phyloP scores from a whole-genome alignment of 1,140 invertebrate species.

The Lethocerus indicus region DNA sequence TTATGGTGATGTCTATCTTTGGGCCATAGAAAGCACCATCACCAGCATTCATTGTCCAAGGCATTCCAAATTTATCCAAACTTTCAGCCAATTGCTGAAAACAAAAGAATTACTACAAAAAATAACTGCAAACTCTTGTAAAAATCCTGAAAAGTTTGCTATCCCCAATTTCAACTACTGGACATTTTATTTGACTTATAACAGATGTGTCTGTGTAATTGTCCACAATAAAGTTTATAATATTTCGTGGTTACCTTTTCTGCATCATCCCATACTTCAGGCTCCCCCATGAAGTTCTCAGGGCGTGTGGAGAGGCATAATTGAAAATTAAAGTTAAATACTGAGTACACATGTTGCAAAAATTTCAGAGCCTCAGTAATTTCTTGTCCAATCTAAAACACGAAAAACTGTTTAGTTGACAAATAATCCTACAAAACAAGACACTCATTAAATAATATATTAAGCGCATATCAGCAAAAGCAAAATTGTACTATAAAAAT shows the following conservation, averaged over 20 bases:
- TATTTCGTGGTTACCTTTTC: too few relatives aligned
- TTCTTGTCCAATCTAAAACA: constrained; percentile 57
- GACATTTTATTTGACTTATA: too few relatives aligned
- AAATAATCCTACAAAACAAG: neutral
- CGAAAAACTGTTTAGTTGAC: constrained; percentile 5
- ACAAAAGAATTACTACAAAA: too few relatives aligned
- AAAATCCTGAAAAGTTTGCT: neutral
- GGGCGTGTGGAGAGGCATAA: constrained; percentile 86
- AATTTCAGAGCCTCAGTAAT: constrained; percentile 78
- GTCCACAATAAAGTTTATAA: too few relatives aligned
- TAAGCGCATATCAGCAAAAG: too few relatives aligned
- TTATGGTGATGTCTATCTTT: constrained; percentile 97
- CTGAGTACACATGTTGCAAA: constrained; percentile 64
- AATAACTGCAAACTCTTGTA: constrained; percentile 2
- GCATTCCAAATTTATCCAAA: constrained; percentile 65
- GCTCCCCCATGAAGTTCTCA: constrained; percentile 86
- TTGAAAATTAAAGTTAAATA: constrained; percentile 92
- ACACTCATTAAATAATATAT: too few relatives aligned
- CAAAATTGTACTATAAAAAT: too few relatives aligned
- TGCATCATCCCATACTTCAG: constrained; percentile 79
- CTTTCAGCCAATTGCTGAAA: constrained; percentile 72
- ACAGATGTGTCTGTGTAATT: too few relatives aligned
- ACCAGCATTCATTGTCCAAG: constrained; percentile 78
- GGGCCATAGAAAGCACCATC: constrained; percentile 99
- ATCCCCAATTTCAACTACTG: too few relatives aligned